Conservation (phyloP, 2,113 vertebrate species). For the Aptenodytes patagonicus region DNA sequence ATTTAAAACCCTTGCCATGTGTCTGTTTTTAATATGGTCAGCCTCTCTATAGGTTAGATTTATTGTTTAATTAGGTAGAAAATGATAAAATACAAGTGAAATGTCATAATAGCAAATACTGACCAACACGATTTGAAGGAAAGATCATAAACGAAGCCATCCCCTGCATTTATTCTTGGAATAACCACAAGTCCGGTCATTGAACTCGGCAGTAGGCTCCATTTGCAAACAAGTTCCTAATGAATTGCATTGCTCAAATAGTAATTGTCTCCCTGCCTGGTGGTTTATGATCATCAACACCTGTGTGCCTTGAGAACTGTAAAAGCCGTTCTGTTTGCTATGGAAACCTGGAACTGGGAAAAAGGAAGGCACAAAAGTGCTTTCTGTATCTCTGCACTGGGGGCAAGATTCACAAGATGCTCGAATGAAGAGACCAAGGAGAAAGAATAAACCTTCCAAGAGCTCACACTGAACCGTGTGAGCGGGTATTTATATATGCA, state of each 20-base stretch:
- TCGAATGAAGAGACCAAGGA: background rate
- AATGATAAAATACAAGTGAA: constrained; percentile 4
- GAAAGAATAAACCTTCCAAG: background rate
- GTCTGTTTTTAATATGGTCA: background rate
- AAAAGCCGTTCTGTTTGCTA: background rate
- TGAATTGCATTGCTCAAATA: background rate
- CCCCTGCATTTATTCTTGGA: background rate
- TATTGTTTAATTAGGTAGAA: constrained; percentile 58
- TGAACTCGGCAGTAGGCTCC: background rate
- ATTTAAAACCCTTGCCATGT: background rate
- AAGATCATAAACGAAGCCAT: background rate
- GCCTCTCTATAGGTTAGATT: background rate
- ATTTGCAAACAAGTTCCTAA: background rate
- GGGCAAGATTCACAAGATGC: background rate
- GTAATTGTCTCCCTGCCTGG: background rate
- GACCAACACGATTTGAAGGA: background rate
- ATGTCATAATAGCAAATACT: background rate
- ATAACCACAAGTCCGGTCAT: background rate
- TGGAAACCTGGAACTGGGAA: background rate
- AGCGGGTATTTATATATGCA: background rate
- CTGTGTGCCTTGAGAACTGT: background rate
- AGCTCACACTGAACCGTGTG: background rate
- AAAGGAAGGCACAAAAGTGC: background rate
- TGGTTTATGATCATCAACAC: background rate
- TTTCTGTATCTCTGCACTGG: background rate